phyloP scores from a whole-genome alignment of 2,113 vertebrate genomes.

The Martes martes region DNA sequence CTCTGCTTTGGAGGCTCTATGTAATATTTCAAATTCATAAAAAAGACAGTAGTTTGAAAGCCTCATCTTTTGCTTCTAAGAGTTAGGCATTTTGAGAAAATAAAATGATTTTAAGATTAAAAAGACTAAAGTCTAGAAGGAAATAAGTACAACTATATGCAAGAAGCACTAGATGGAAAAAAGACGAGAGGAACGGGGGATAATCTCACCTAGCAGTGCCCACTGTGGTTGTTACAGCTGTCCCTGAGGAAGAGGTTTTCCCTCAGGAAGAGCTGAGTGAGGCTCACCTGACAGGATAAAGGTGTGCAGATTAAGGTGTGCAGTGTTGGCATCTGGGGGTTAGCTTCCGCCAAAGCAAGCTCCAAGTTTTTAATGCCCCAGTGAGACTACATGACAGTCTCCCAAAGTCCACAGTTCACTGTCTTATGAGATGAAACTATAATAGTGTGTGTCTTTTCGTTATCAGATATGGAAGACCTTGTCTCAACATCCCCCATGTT shows the following conservation, averaged over 20 bases:
- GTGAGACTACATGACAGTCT: background rate
- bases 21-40: background rate
- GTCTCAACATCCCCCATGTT: background rate
- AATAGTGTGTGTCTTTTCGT: background rate
- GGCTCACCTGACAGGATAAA: background rate
- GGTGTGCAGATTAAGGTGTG: no score
- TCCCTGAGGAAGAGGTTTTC: background rate
- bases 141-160: background rate
- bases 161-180: background rate
- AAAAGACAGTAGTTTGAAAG: background rate
- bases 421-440: background rate
- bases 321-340: background rate
- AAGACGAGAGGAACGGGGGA: background rate
- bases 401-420: background rate
- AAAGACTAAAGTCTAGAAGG: background rate
- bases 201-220: background rate
- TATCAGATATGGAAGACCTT: background rate
- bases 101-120: background rate
- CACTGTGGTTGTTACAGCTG: background rate
- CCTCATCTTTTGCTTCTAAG: background rate
- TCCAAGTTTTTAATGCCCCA: background rate
- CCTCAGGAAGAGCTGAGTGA: background rate
- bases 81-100: background rate
- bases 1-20: background rate
- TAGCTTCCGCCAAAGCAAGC: background rate